Evolutionary conservation across 2,797 vertebrate species (phyloP).

Genomic region (Clarias platycephalus): DNA sequence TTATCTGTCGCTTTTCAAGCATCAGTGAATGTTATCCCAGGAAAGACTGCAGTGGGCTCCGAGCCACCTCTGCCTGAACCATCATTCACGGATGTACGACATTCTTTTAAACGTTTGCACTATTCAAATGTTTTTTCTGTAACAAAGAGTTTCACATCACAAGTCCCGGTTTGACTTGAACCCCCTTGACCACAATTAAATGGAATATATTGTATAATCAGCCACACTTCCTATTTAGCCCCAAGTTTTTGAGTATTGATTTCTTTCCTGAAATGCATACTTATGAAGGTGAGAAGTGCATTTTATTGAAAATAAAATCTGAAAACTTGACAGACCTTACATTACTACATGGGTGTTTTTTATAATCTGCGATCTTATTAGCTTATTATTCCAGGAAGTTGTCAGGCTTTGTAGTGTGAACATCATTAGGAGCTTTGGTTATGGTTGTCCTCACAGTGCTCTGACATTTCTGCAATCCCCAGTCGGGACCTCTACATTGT

Average conservation of each 20-base stretch:
- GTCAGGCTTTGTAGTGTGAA: slow-evolving; percentile 69
- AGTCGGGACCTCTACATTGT: slow-evolving; percentile 46
- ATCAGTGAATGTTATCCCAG: too few relatives aligned
- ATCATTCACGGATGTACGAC: too few relatives aligned
- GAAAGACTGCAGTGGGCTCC: too few relatives aligned
- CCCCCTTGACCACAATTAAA: background rate
- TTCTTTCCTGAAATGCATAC: background rate
- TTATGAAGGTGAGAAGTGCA: background rate
- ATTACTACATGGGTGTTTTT: slow-evolving; percentile 65
- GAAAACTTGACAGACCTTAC: slow-evolving; percentile 62
- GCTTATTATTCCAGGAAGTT: slow-evolving; percentile 67
- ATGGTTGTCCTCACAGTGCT: slow-evolving; percentile 65
- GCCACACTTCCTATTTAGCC: background rate
- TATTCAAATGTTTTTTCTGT: too few relatives aligned
- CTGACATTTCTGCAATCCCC: slow-evolving; percentile 66
- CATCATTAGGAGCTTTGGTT: slow-evolving; percentile 69
- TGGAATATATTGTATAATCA: background rate
- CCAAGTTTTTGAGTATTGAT: background rate
- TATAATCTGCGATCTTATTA: slow-evolving; percentile 65
- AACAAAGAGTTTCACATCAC: too few relatives aligned
- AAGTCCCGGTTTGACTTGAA: too few relatives aligned
- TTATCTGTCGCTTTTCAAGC: too few relatives aligned
- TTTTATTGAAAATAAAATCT: slow-evolving; percentile 51
- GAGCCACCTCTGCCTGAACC: too few relatives aligned
- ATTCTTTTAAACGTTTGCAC: too few relatives aligned